These are phyloP conservation scores for Acropora tenuis DNA, from an alignment of 64 coral and sea anemone genomes.

Conservation along the genomic window DNA sequence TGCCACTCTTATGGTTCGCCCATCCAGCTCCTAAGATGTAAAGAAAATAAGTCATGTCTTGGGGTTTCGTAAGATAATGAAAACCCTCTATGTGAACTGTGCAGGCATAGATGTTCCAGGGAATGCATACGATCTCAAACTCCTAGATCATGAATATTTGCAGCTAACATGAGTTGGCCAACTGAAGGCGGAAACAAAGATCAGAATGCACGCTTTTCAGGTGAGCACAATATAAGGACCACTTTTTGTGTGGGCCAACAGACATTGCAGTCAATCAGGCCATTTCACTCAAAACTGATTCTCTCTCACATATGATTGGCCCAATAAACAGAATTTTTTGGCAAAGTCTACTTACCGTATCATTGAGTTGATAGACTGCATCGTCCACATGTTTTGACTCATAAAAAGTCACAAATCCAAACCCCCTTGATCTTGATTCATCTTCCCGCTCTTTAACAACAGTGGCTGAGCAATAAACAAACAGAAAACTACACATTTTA, in stretches of 20 bases:
- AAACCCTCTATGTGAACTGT: not conserved
- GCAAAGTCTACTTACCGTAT: not conserved
- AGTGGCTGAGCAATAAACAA: not conserved
- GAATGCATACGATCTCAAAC: too few relatives aligned
- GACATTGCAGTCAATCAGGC: too few relatives aligned
- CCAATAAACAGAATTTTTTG: not conserved
- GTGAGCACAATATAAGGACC: too few relatives aligned
- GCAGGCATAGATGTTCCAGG: too few relatives aligned
- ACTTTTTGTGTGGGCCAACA: too few relatives aligned
- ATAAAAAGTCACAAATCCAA: slow-evolving; percentile 56
- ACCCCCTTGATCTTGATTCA: slow-evolving; percentile 34
- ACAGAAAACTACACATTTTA: not conserved
- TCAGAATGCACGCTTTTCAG: too few relatives aligned
- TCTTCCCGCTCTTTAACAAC: not conserved
- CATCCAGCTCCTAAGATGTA: slow-evolving; percentile 39
- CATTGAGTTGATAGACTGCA: not conserved
- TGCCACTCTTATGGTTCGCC: slow-evolving; percentile 26
- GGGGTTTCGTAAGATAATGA: not conserved
- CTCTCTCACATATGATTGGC: too few relatives aligned
- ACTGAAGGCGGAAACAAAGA: too few relatives aligned
- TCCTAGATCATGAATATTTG: too few relatives aligned
- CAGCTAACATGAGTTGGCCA: too few relatives aligned
- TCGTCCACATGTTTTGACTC: not conserved
- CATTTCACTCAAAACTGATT: too few relatives aligned
- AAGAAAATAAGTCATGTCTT: not conserved